phyloP scores from a whole-genome alignment of 2,888 invertebrate genomes.

The Sphaerophoria taeniata region DNA sequence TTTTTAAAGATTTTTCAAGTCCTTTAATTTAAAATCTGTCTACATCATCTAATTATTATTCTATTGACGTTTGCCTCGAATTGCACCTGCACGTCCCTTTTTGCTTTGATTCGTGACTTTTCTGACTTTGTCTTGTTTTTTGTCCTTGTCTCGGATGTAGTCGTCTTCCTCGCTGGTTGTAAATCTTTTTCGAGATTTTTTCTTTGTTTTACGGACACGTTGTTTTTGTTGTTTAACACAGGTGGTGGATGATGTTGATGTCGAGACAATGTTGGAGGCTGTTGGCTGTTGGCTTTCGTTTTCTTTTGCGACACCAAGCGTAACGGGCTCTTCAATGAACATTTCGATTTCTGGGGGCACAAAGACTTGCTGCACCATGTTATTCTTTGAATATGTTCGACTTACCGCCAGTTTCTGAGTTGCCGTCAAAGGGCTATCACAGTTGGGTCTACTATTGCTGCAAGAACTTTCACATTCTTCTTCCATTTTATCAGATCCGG shows the following conservation, averaged over 20 bases:
- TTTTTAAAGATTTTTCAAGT: slow-evolving; percentile 15
- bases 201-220: not conserved
- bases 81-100: slow-evolving; percentile 26
- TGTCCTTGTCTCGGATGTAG: slow-evolving; percentile 4
- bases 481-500: slow-evolving; percentile 2
- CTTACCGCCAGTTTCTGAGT: slow-evolving; percentile 55
- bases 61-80: slow-evolving; percentile 4
- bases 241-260: not conserved
- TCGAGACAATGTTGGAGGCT: not conserved
- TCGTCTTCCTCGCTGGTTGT: slow-evolving; percentile 13
- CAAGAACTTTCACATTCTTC: not conserved
- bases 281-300: not conserved
- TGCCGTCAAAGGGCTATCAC: slow-evolving; percentile 51
- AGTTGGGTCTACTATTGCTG: slow-evolving; percentile 20
- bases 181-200: slow-evolving; percentile 18
- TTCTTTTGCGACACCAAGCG: not conserved
- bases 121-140: not conserved
- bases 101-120: slow-evolving; percentile 22
- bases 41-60: slow-evolving; percentile 5
- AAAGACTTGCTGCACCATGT: slow-evolving; percentile 75
- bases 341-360: slow-evolving; percentile 77
- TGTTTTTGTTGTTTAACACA: not conserved
- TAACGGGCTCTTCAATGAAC: slow-evolving; percentile 69
- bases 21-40: slow-evolving; percentile 13
- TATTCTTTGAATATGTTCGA: slow-evolving; percentile 75